These are phyloP conservation scores for Strix aluco DNA, from an alignment of 2,113 vertebrate genomes.

Conservation along the genomic window DNA sequence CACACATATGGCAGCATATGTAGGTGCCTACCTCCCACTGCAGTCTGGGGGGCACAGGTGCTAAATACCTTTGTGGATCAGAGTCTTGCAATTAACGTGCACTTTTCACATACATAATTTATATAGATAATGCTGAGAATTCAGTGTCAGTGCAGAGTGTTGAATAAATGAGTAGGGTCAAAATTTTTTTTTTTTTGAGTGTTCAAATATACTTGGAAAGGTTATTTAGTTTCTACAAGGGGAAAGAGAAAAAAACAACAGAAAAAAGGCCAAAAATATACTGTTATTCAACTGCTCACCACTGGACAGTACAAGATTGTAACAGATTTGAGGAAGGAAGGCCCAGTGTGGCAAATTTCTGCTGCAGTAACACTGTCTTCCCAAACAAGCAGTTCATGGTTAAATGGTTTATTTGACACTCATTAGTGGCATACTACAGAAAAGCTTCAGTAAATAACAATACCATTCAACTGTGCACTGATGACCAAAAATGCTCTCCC, in stretches of 20 bases:
- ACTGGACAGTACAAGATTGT: background rate
- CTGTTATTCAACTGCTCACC: background rate
- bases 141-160: background rate
- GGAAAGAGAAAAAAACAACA: background rate
- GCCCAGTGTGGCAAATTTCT: background rate
- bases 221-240: background rate
- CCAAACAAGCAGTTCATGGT: background rate
- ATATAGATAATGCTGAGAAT: background rate
- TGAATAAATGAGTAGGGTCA: background rate
- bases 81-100: background rate
- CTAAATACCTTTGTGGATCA: background rate
- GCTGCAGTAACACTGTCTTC: background rate
- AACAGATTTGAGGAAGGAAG: background rate
- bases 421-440: background rate
- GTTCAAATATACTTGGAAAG: background rate
- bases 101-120: background rate
- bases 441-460: background rate
- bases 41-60: background rate
- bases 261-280: background rate
- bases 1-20: background rate
- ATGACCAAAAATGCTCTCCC: background rate
- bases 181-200: background rate
- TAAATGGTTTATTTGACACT: background rate
- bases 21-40: background rate
- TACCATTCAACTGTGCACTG: background rate